A percentile compares a stretch with the other conserved stretches of the same genome.
Evolutionary conservation across 2,113 vertebrate species (phyloP).

Genomic region (Pelobates fuscus): DNA sequence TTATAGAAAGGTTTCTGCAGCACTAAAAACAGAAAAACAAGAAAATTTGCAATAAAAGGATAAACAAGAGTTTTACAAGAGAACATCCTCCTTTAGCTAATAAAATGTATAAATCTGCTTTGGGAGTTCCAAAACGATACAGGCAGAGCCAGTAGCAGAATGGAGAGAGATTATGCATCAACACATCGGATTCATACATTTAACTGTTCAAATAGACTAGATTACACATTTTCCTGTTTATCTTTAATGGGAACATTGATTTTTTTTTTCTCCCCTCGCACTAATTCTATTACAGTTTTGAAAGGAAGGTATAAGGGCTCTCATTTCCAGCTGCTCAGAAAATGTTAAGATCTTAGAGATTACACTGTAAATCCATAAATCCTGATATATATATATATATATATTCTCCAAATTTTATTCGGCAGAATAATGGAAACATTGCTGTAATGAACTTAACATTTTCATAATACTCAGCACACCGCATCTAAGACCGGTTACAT

Average conservation of each 20-base stretch:
- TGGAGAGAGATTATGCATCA: slow-evolving; percentile 4
- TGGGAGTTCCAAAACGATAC: not conserved
- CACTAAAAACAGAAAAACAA: no score
- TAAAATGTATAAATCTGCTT: not conserved
- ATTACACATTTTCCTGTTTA: not conserved
- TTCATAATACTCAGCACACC: slow-evolving; percentile 73
- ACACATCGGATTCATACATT: not conserved
- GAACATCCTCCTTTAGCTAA: not conserved
- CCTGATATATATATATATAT: slow-evolving; percentile 72
- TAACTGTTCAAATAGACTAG: not conserved
- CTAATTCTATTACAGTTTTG: slow-evolving; percentile 46
- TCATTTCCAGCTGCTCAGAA: slow-evolving; percentile 58
- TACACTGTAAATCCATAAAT: slow-evolving; percentile 76
- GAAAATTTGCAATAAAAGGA: not conserved
- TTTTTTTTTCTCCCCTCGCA: slow-evolving; percentile 3
- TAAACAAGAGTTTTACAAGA: not conserved
- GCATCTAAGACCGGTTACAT: slow-evolving; percentile 63
- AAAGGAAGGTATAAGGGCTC: slow-evolving; percentile 34
- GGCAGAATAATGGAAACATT: slow-evolving; percentile 82
- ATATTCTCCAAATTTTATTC: slow-evolving; percentile 89
- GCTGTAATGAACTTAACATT: slow-evolving; percentile 86
- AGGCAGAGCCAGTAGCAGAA: not conserved
- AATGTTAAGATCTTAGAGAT: slow-evolving; percentile 66
- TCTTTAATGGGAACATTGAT: not conserved
- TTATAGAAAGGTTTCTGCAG: no score